These are phyloP conservation scores for Halcyon leucocephala DNA, from an alignment of 2,797 vertebrate genomes.

Conservation along the genomic window DNA sequence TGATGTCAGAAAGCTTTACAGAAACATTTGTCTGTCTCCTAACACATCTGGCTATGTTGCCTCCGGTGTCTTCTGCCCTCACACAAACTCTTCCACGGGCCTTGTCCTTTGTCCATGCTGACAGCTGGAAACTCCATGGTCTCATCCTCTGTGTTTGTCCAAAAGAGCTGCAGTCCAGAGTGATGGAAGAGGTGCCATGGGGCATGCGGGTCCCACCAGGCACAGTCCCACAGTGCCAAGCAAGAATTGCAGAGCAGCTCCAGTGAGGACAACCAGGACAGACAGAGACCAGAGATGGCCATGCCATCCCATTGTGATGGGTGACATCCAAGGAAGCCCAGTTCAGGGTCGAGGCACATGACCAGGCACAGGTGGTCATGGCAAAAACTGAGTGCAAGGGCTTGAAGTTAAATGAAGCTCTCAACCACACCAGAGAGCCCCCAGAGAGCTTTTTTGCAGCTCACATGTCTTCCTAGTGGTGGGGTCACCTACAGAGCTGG, in stretches of 20 bases:
- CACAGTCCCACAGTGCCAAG: fast-evolving
- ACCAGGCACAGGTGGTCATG: neutral
- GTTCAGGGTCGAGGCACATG: neutral
- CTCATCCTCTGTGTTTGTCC: fast-evolving
- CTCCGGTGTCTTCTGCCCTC: neutral
- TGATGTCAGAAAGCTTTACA: neutral
- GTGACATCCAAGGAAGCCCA: neutral
- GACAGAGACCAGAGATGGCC: neutral
- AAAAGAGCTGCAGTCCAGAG: neutral
- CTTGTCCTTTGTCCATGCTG: neutral
- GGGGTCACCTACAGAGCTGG: neutral
- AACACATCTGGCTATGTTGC: fast-evolving
- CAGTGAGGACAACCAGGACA: neutral
- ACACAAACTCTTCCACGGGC: fast-evolving
- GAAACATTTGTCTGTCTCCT: neutral
- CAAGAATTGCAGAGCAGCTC: neutral
- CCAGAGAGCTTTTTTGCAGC: neutral
- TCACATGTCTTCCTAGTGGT: neutral
- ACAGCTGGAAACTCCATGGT: neutral
- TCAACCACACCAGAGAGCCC: fast-evolving
- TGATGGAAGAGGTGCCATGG: neutral
- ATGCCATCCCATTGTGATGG: fast-evolving
- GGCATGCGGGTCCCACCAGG: neutral
- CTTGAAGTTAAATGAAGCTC: neutral
- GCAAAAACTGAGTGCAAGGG: fast-evolving